A percentile compares a stretch with the other conserved stretches of the same genome.
Evolutionary conservation across 2,797 vertebrate species (phyloP).

Genomic region (Notolabrus celidotus): DNA sequence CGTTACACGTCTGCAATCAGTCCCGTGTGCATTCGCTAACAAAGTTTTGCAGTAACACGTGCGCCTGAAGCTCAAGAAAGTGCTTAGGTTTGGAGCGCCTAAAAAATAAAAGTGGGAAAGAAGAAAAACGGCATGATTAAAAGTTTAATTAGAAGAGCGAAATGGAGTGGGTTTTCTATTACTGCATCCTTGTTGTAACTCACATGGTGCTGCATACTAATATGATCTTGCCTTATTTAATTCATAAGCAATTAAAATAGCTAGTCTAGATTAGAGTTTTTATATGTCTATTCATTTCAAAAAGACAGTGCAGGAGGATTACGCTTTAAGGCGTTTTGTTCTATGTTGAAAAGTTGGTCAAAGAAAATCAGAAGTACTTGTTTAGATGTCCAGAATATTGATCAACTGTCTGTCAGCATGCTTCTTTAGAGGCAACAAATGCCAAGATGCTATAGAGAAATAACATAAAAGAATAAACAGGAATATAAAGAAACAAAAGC

Average conservation of each 20-base stretch:
- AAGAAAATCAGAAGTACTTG: not conserved
- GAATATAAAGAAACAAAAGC: not conserved
- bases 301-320: not conserved
- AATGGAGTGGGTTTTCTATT: conserved; percentile 74
- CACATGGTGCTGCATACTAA: conserved; percentile 72
- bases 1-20: conserved; percentile 43
- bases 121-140: conserved; percentile 58
- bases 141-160: conserved; percentile 77
- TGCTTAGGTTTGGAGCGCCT: conserved; percentile 34
- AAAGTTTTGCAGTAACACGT: conserved; percentile 34
- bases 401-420: not conserved
- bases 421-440: not conserved
- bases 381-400: not conserved
- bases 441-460: not conserved
- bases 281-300: conserved; percentile 35
- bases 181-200: conserved; percentile 64
- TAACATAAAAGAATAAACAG: not conserved
- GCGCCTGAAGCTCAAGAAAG: conserved; percentile 48
- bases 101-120: conserved; percentile 31
- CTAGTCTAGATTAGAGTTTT: conserved; percentile 46
- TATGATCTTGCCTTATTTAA: conserved; percentile 59
- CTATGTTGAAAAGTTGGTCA: not conserved
- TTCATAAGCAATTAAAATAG: conserved; percentile 66
- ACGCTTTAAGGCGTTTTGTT: not conserved
- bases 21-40: conserved; percentile 30